A percentile compares a stretch with the other conserved stretches of the same genome.
Evolutionary conservation across 2,113 vertebrate genomes (phyloP).

Genomic region (Oenanthe melanoleuca): DNA sequence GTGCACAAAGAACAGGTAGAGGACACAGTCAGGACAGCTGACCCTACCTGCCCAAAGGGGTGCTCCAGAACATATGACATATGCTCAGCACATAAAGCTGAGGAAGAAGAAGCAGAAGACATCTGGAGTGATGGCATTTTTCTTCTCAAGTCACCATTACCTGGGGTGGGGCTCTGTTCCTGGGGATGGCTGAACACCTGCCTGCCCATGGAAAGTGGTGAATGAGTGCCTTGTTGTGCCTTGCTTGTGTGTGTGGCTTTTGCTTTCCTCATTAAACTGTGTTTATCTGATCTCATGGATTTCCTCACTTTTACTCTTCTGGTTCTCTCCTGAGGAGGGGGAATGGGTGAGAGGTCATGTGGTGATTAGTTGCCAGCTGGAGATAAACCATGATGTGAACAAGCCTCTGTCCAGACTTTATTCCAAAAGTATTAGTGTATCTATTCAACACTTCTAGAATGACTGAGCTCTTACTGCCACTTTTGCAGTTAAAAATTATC

Average conservation of each 20-base stretch:
- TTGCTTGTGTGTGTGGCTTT: fast-evolving
- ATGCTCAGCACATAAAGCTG: neutral
- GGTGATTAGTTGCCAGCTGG: neutral
- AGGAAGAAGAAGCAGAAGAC: neutral
- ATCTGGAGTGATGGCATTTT: neutral
- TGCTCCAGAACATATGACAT: neutral
- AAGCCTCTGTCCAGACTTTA: neutral
- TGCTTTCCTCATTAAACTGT: neutral
- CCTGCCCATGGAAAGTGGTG: fast-evolving
- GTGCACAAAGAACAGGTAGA: neutral
- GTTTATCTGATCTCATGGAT: neutral
- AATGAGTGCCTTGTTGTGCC: neutral
- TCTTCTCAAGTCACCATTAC: neutral
- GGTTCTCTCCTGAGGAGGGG: fast-evolving
- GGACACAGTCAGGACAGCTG: fast-evolving
- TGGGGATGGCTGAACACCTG: neutral
- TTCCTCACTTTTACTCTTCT: neutral
- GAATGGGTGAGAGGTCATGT: fast-evolving
- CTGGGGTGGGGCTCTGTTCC: neutral
- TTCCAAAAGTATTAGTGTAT: neutral
- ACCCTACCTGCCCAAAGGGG: fast-evolving
- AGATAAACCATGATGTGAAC: neutral
- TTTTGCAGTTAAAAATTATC: neutral
- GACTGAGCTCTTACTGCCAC: neutral
- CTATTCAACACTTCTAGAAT: neutral